phyloP scores from a whole-genome alignment of 2,888 invertebrate species.

The Crocallis elinguaria region DNA sequence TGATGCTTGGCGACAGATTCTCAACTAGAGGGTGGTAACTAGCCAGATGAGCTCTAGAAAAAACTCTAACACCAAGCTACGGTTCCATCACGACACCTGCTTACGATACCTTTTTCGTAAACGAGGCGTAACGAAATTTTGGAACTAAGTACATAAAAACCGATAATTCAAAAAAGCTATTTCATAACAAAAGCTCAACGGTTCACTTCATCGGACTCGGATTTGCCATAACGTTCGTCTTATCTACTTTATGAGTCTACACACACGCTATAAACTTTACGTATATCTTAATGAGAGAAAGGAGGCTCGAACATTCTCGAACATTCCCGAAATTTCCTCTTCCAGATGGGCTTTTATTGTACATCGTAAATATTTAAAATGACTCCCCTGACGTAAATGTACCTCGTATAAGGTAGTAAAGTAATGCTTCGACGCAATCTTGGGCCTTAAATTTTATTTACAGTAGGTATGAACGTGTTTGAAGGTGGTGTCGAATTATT shows the following conservation, averaged over 20 bases:
- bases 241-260: slow-evolving; percentile 12
- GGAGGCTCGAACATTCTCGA: slow-evolving; percentile 4
- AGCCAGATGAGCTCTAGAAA: too few relatives aligned
- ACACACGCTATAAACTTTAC: slow-evolving; percentile 5
- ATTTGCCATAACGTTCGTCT: slow-evolving; percentile 1
- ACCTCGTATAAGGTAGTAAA: slow-evolving; percentile 9
- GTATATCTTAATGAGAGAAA: slow-evolving; percentile 1
- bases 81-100: too few relatives aligned
- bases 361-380: slow-evolving; percentile 19
- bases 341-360: slow-evolving; percentile 17
- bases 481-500: not conserved
- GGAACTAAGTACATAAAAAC: not conserved
- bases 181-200: not conserved
- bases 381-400: slow-evolving; percentile 10
- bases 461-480: slow-evolving; percentile 1
- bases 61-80: too few relatives aligned
- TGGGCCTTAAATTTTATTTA: not conserved
- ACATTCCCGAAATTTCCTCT: slow-evolving; percentile 1
- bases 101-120: too few relatives aligned
- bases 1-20: too few relatives aligned
- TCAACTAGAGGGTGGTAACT: too few relatives aligned
- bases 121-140: too few relatives aligned
- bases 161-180: not conserved
- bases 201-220: not conserved
- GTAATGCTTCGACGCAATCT: slow-evolving; percentile 5